Base-by-base conservation (phyloP, 2,113 vertebrate species). In the Macrotus californicus region DNA sequence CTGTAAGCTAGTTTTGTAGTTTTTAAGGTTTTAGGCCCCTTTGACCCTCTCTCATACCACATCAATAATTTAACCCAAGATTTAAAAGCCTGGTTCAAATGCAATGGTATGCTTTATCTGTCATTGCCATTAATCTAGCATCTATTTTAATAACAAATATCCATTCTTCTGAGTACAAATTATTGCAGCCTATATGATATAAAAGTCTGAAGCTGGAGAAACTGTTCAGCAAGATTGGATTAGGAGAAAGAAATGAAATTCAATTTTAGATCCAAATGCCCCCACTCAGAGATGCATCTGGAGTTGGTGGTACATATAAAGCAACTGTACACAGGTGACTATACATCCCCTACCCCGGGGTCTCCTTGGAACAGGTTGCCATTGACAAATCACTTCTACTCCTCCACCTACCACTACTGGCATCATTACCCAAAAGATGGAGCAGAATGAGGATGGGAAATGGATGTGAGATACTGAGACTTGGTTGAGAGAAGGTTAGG, bases 131-230 rank as follows among this genome's bases (percentile, higher is more conserved):
- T 64, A 22, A 96, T 85, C 46, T 72, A 34, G 26, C 13, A 22
- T 64, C 61, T 11, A 36, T 56, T 94, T 80, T 80, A 48, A 36
- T 69, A 86, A 61, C 31, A 77, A 86, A 18, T 36, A 83, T 34
- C 89, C 81, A 94, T 97, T 87, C 81, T 94, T 97, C 43, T 93
- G 83, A 95, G 90, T 77, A 8, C 29, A 69, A 80, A 96, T 96
- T n/a, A 91, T 87, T 89, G 69, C 69, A 95, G 66, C 87, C 94
- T 84, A 89, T 93, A 92, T 31, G 50, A 14, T 70, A 6, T 14
- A 10, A 61, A 31, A 11, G 66, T 21, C 64, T 82, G 83, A 87
- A 82, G 84, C 83, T 94, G 80, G 93, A 96, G 59, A 80, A 96
- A 43, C 0, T 70, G 87, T 95, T 76, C 54, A 84, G 7, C 12